These are phyloP conservation scores for Drosophila nebulosa DNA, from an alignment of 1,140 invertebrate genomes.

Conservation along the genomic window DNA sequence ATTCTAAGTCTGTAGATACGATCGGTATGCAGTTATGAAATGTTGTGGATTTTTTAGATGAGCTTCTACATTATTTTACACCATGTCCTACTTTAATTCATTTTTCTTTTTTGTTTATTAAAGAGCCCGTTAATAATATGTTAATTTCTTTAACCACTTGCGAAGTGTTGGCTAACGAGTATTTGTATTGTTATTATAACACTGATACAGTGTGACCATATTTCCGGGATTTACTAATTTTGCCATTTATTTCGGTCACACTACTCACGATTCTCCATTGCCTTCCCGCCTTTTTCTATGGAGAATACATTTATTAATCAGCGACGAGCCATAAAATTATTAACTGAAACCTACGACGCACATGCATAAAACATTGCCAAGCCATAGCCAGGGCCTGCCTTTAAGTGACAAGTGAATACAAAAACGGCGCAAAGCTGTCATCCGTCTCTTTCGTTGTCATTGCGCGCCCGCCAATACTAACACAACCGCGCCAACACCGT, in stretches of 20 bases:
- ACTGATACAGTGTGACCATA: neutral
- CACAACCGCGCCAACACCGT: neutral
- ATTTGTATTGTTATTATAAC: neutral
- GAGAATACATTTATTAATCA: constrained; percentile 26
- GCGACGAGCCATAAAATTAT: constrained; percentile 5
- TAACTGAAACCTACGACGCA: neutral
- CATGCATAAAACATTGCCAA: neutral
- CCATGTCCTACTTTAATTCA: too few relatives aligned
- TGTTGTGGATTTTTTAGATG: too few relatives aligned
- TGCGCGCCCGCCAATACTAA: neutral
- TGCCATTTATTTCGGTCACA: neutral
- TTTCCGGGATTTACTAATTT: neutral
- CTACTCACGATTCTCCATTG: constrained; percentile 3
- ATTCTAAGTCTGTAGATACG: too few relatives aligned
- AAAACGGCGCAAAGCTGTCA: constrained; percentile 2
- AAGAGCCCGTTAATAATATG: neutral
- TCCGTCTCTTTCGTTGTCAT: neutral
- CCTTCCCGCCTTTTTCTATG: constrained; percentile 47
- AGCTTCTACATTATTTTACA: too few relatives aligned
- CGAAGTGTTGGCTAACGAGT: neutral
- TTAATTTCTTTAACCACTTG: neutral
- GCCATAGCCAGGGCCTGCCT: constrained; percentile 1
- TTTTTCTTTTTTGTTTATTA: neutral
- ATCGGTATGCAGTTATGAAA: too few relatives aligned
- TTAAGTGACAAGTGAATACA: constrained; percentile 5